These are phyloP conservation scores for Drusus annulatus DNA, from an alignment of 1,140 invertebrate genomes.

Conservation along the genomic window DNA sequence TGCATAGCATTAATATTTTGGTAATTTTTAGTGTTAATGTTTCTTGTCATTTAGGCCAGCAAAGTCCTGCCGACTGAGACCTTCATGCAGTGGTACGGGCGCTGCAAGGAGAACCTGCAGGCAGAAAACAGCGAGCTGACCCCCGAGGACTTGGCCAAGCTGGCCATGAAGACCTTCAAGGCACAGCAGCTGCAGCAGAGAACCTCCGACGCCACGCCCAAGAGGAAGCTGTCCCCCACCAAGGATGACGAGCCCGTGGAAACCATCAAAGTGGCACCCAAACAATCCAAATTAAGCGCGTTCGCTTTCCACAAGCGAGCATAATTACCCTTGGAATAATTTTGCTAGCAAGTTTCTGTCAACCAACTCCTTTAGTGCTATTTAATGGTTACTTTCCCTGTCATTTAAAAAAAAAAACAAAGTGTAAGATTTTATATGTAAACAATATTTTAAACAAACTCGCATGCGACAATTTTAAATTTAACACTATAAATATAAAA, in stretches of 20 bases:
- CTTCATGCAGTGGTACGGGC: conserved; percentile 74
- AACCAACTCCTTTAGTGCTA: too few relatives aligned
- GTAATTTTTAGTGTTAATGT: neutral
- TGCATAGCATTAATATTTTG: too few relatives aligned
- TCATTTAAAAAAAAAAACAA: too few relatives aligned
- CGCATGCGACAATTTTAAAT: too few relatives aligned
- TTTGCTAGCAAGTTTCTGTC: too few relatives aligned
- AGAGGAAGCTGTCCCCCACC: conserved; percentile 63
- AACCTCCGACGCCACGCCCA: conserved; percentile 58
- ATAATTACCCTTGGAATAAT: too few relatives aligned
- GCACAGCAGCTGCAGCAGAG: conserved; percentile 61
- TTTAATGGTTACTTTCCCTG: too few relatives aligned
- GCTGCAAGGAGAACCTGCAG: conserved; percentile 71
- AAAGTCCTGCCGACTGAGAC: conserved; percentile 61
- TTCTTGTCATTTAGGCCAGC: conserved; percentile 28
- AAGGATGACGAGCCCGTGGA: conserved; percentile 52
- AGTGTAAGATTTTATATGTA: too few relatives aligned
- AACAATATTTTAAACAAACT: too few relatives aligned
- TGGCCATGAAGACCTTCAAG: conserved; percentile 72
- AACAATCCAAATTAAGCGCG: conserved; percentile 69
- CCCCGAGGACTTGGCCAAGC: conserved; percentile 71
- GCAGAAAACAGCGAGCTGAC: conserved; percentile 72
- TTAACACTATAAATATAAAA: too few relatives aligned
- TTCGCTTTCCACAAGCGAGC: conserved; percentile 68
- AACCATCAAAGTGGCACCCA: conserved; percentile 61